Conservation (phyloP, 2,888 invertebrate genomes). For the Mythimna lalbum region DNA sequence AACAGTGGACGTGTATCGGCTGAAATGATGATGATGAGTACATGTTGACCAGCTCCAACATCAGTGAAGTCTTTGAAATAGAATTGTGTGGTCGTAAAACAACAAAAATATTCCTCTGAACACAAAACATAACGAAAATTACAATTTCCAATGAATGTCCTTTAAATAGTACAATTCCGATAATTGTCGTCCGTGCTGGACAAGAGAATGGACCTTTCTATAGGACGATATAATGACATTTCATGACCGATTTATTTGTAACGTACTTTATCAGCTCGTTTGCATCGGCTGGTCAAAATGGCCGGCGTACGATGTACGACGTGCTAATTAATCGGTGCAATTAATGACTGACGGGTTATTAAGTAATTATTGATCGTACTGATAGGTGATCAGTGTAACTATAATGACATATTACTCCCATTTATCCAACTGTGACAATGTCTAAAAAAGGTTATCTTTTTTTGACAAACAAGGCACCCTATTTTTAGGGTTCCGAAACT, state of each 20-base stretch:
- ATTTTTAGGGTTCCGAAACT: too few species aligned
- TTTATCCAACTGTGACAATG: background rate
- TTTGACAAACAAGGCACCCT: too few species aligned
- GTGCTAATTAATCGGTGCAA: constrained; percentile 31
- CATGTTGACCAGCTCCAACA: background rate
- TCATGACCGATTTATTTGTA: constrained; percentile 21
- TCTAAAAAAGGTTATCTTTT: too few species aligned
- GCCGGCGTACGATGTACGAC: constrained; percentile 3
- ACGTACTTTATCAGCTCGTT: constrained; percentile 37
- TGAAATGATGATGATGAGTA: too few species aligned
- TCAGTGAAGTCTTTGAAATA: too few species aligned
- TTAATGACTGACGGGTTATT: constrained; percentile 25
- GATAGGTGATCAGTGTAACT: background rate
- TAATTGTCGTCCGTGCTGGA: constrained; percentile 2
- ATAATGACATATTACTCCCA: background rate
- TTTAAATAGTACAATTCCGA: constrained; percentile 4
- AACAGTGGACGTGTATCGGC: too few species aligned
- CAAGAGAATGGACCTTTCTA: background rate
- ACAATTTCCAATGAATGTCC: background rate
- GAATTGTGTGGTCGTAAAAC: background rate
- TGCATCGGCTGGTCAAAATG: constrained; percentile 43
- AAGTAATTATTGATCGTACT: background rate
- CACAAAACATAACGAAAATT: background rate
- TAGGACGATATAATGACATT: constrained; percentile 9
- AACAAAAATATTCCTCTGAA: background rate